These are phyloP conservation scores for Syngnathus scovelli DNA, from an alignment of 2,113 vertebrate species.

Conservation along the genomic window DNA sequence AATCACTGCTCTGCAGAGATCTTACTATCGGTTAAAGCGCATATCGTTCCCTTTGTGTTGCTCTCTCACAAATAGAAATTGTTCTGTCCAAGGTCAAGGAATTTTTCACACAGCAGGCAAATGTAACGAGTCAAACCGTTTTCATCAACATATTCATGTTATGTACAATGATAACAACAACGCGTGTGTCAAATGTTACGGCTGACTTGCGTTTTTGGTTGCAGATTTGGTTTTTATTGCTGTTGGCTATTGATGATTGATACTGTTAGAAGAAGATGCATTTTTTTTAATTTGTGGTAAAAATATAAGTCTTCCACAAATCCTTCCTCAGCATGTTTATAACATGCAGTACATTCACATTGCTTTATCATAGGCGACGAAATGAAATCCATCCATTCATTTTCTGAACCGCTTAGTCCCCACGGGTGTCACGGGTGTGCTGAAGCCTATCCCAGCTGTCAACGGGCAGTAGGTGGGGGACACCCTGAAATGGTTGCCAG, in stretches of 20 bases:
- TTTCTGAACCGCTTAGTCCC: no score
- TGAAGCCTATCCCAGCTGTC: no score
- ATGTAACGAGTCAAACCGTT: constrained; percentile 22
- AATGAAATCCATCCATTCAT: no score
- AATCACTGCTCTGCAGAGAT: constrained; percentile 29
- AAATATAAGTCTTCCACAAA: not conserved
- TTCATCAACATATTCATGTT: constrained; percentile 3
- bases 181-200: not conserved
- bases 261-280: not conserved
- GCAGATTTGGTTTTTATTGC: not conserved
- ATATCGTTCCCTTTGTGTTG: not conserved
- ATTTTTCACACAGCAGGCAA: constrained; percentile 9
- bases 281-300: not conserved
- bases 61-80: constrained; percentile 23
- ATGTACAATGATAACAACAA: not conserved
- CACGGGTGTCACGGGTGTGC: no score
- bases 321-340: not conserved
- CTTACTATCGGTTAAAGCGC: constrained; percentile 5
- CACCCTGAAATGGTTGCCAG: no score
- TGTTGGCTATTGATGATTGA: not conserved
- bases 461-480: no score
- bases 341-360: not conserved
- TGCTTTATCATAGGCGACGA: no score
- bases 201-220: not conserved
- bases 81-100: constrained; percentile 42